These are phyloP conservation scores for Dastarcus helophoroides DNA, from an alignment of 2,888 invertebrate genomes.

Conservation along the genomic window DNA sequence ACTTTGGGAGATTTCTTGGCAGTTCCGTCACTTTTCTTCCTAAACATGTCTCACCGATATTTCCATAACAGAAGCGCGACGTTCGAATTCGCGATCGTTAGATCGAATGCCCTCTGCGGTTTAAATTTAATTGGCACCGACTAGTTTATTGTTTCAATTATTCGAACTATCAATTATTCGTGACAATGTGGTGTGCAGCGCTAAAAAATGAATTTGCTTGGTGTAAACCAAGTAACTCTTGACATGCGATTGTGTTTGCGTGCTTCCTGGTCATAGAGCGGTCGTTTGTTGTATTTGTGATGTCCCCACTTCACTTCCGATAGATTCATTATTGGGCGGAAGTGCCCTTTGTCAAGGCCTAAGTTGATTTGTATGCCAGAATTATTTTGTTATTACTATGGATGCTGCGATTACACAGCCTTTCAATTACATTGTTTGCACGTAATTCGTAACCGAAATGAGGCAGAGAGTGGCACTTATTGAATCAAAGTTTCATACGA, in stretches of 20 bases:
- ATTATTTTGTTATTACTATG: conserved; percentile 1
- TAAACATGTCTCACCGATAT: conserved; percentile 18
- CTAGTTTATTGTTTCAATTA: background rate
- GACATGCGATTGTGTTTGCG: conserved; percentile 17
- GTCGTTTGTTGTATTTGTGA: conserved; percentile 21
- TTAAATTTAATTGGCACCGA: too few species aligned
- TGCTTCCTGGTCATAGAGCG: conserved; percentile 27
- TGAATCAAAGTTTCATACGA: too few species aligned
- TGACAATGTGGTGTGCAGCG: too few species aligned
- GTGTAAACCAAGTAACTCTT: too few species aligned
- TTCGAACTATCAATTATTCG: too few species aligned
- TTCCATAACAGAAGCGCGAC: too few species aligned
- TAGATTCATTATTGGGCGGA: conserved; percentile 23
- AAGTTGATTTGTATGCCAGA: background rate
- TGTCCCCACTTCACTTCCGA: conserved; percentile 26
- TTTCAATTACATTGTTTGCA: background rate
- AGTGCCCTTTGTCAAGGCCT: conserved; percentile 22
- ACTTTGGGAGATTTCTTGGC: conserved; percentile 21
- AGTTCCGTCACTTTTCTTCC: conserved; percentile 14
- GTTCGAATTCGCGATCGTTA: too few species aligned
- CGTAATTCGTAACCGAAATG: too few species aligned
- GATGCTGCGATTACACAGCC: background rate
- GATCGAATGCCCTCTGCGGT: too few species aligned
- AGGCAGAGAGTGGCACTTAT: too few species aligned
- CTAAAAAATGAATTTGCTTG: too few species aligned